Evolutionary conservation across 2,888 invertebrate species (phyloP).

Genomic region (Sinohyriopsis cumingii): DNA sequence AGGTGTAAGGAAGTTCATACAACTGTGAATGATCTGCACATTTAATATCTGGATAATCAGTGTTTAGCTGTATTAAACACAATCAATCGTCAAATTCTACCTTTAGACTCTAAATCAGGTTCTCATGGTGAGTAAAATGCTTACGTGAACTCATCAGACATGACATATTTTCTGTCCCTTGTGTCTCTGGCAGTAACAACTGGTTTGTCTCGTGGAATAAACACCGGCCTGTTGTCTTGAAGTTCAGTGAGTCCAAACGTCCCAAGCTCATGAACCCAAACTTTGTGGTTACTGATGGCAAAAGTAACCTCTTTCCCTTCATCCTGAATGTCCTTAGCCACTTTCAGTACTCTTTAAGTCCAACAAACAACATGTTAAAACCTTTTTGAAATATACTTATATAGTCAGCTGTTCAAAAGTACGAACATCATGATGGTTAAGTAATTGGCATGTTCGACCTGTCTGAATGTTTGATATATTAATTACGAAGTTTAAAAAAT

Average conservation of each 20-base stretch:
- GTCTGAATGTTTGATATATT: too few relatives aligned
- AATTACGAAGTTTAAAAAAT: too few relatives aligned
- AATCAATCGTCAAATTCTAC: too few relatives aligned
- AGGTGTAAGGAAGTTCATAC: too few relatives aligned
- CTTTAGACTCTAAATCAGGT: too few relatives aligned
- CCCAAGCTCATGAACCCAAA: conserved; percentile 94
- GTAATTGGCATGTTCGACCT: too few relatives aligned
- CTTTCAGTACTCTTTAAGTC: conserved; percentile 84
- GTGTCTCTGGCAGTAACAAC: conserved; percentile 70
- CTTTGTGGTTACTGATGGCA: conserved; percentile 93
- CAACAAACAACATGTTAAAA: neutral
- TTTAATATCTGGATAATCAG: too few relatives aligned
- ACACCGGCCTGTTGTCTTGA: conserved; percentile 89
- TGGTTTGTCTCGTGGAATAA: conserved; percentile 86
- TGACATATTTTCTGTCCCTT: conserved; percentile 84
- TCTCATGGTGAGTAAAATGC: conserved; percentile 9
- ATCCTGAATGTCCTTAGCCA: conserved; percentile 81
- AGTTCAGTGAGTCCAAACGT: conserved; percentile 91
- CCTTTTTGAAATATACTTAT: neutral
- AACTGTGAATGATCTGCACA: too few relatives aligned
- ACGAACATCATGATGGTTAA: too few relatives aligned
- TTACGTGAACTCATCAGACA: conserved; percentile 92
- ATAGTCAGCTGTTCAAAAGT: neutral
- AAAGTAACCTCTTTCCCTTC: conserved; percentile 79
- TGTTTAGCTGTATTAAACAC: too few relatives aligned